phyloP scores from a whole-genome alignment of 2,797 vertebrate species.

The Aphelocoma californica region DNA sequence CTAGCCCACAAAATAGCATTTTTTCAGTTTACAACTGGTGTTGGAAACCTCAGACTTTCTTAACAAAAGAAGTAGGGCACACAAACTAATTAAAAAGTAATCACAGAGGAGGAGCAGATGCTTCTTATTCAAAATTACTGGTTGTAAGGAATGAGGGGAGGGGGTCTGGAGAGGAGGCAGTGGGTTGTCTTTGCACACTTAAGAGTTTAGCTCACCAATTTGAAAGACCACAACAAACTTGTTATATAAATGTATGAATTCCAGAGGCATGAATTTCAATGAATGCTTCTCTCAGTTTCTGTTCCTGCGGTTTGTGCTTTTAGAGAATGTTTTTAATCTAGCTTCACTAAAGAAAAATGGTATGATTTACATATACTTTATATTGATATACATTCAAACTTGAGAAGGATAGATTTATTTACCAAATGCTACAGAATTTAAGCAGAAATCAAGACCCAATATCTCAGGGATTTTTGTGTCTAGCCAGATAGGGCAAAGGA shows the following conservation, averaged over 20 bases:
- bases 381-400: not conserved
- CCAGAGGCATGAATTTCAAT: not conserved
- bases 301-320: not conserved
- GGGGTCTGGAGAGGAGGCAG: not conserved
- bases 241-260: conserved; percentile 6
- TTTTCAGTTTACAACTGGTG: not conserved
- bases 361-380: not conserved
- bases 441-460: not conserved
- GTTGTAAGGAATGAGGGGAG: not conserved
- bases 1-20: not conserved
- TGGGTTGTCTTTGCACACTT: conserved; percentile 1
- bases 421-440: not conserved
- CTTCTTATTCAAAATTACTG: not conserved
- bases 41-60: not conserved
- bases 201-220: not conserved
- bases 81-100: conserved; percentile 46
- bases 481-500: not conserved
- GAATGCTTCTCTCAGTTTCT: not conserved
- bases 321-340: not conserved
- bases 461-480: not conserved
- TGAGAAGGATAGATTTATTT: conserved; percentile 8
- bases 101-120: not conserved
- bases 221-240: not conserved
- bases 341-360: not conserved
- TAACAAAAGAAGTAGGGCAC: conserved; percentile 8